Percentiles rank a stretch among this genome's conserved stretches.
These are phyloP conservation scores for Pseudococcus longispinus DNA, from an alignment of 2,888 invertebrate species.

Conservation along the genomic window DNA sequence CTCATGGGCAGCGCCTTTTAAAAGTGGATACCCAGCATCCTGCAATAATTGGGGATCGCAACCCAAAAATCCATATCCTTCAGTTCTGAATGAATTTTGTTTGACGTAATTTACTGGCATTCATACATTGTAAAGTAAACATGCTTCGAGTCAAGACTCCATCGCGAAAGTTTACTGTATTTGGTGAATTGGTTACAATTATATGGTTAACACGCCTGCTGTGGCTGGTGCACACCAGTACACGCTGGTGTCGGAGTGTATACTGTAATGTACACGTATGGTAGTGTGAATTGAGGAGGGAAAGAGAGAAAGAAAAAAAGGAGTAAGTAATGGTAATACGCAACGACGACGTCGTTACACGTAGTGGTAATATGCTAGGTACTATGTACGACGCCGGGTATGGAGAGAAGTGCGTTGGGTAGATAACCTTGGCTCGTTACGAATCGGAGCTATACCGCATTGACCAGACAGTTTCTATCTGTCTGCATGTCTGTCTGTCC, in stretches of 20 bases:
- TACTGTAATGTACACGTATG: not conserved
- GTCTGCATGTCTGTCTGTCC: conserved; percentile 55
- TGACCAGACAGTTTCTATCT: conserved; percentile 56
- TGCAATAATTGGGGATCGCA: too few relatives aligned
- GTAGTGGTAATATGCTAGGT: not conserved
- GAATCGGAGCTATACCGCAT: conserved; percentile 56
- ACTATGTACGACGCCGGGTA: not conserved
- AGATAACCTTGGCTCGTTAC: conserved; percentile 55
- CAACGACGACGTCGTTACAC: not conserved
- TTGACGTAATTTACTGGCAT: not conserved
- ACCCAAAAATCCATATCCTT: not conserved
- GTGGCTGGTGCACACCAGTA: not conserved
- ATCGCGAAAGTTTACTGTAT: not conserved
- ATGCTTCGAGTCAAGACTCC: not conserved
- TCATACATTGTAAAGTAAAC: too few relatives aligned
- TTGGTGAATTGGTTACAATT: not conserved
- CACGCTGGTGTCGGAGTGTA: not conserved
- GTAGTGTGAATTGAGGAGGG: not conserved
- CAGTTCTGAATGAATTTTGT: not conserved
- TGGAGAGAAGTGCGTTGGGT: conserved; percentile 40
- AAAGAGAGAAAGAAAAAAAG: not conserved
- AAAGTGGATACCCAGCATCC: too few relatives aligned
- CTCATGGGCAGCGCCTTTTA: too few relatives aligned
- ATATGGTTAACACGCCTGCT: not conserved
- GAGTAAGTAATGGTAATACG: not conserved